Evolutionary conservation across 2,888 invertebrate genomes (phyloP), one percentile per base, ranked within the genome.

Genomic region (Chironomus riparius): DNA sequence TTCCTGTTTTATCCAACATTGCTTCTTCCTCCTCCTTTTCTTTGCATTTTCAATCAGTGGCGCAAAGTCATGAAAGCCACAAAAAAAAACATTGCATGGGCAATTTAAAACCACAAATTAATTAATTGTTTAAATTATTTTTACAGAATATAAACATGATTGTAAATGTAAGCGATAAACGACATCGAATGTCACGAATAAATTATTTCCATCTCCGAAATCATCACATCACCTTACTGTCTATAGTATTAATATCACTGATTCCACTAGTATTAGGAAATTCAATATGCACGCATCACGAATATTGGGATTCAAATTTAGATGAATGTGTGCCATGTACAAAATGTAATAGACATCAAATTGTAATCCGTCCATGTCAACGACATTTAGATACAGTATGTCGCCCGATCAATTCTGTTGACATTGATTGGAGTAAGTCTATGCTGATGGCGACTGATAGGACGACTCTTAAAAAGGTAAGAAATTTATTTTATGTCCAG

Each of bases 321-420:
- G 88, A 88, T 81, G 83, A 84, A 79, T 93, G 92, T 84, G 84
- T 87, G 80, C 88, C 90, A 77, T 93, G 93, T 85, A 89, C 91
- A 76, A 86, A 86, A 81, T 92, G 92, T 84, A 88, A 89, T 79
- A 87, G 86, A 76, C 83, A 82, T 76, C 83, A 86, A 79, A 88
- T 91, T 77, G 91, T 92, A 62, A 82, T 90, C 78, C 86, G 89
- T 76, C 92, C 92, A 76, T 93, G 92, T 84, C 90, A 91, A 80
- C 84, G 89, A 77, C 90, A 92, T 85, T 86, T 89, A 78, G 91
- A 93, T 83, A 91, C 92, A 62, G 85, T 89, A 79, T 93, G 93
- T 83, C 91, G 90, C 61, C 88, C 90, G 1, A 85, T 91, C 65
- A 86, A 88, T 78, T 88, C 90, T 80, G 85, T 91, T 78, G 87